Base-by-base conservation (phyloP, 2,113 vertebrate genomes). In the Dipodomys ordii region DNA sequence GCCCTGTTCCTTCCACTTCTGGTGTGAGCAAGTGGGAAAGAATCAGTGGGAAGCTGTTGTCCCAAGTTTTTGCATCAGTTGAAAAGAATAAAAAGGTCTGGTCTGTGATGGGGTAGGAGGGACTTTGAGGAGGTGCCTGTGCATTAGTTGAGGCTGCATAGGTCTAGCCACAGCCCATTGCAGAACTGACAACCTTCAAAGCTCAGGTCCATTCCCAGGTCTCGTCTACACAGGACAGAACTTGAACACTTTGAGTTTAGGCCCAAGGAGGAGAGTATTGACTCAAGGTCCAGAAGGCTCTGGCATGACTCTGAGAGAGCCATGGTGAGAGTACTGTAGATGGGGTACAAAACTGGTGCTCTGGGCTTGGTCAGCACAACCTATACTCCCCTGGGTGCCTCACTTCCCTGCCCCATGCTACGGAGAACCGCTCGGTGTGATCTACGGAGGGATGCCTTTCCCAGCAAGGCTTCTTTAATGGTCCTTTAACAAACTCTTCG, bases 401-500 rank as follows among this genome's bases (percentile, higher is more conserved):
- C 0, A 1, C 57, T 81, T 79, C 67, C 39, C n/a, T 28, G 78
- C 46, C 90, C 92, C 7, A 20, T 0, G 16, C 60, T 32, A 60
- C 53, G 64, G 87, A 91, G 92, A 92, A 57, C 84, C 7, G 7
- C 87, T 83, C 62, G 71, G 30, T 6, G 11, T 67, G 90, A 88
- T 95, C 94, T 95, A 91, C 44, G 39, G 93, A 95, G 93, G 88
- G 92, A 95, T 86, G 83, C 94, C 71, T 0, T 95, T 96, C 83
- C 97, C 94, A 96, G 96, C 94, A 96, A 96, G 93, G 60, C 87
- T 95, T 88, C 46, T 88, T 96, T 97, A 97, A 97, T 97, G 97
- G 96, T 96, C 77, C 96, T 96, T 96, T 97, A 96, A 96, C 95
- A 97, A 97, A 97, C 96, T 95, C 97, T 97, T 97, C 96, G 94